phyloP scores from a whole-genome alignment of 2,113 vertebrate genomes.

The Lampris incognitus region DNA sequence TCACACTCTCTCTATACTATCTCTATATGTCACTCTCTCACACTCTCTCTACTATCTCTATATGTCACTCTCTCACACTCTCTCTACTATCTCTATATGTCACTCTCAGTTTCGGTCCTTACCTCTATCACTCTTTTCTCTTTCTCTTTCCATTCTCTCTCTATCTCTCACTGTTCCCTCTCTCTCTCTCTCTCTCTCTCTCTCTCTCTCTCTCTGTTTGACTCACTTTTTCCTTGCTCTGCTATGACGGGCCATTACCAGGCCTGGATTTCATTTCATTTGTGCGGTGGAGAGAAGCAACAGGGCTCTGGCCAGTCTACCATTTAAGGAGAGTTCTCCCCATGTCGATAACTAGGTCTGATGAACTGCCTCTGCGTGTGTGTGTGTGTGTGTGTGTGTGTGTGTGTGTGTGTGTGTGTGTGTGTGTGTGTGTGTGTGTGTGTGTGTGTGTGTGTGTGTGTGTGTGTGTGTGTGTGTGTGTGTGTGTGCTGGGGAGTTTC shows the following conservation, averaged over 20 bases:
- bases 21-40: no score
- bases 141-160: slow-evolving; percentile 21
- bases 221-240: slow-evolving; percentile 13
- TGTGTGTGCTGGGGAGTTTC: slow-evolving; percentile 14
- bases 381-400: not conserved
- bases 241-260: slow-evolving; percentile 68
- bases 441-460: not conserved
- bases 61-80: not conserved
- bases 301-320: slow-evolving; percentile 70
- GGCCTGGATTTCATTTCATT: slow-evolving; percentile 64
- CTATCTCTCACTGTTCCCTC: slow-evolving; percentile 7
- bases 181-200: not conserved
- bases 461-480: slow-evolving; percentile 6
- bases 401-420: slow-evolving; percentile 6
- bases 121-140: not conserved
- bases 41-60: no score
- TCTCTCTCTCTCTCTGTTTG: not conserved
- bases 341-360: slow-evolving; percentile 71
- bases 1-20: no score
- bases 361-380: slow-evolving; percentile 32
- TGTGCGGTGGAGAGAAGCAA: slow-evolving; percentile 65
- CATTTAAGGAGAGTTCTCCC: slow-evolving; percentile 81
- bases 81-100: not conserved
- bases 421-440: not conserved
- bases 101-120: not conserved